A percentile compares a stretch with the other conserved stretches of the same genome.
These are phyloP conservation scores for Peucedramus taeniatus DNA, from an alignment of 2,113 vertebrate genomes.

Conservation along the genomic window DNA sequence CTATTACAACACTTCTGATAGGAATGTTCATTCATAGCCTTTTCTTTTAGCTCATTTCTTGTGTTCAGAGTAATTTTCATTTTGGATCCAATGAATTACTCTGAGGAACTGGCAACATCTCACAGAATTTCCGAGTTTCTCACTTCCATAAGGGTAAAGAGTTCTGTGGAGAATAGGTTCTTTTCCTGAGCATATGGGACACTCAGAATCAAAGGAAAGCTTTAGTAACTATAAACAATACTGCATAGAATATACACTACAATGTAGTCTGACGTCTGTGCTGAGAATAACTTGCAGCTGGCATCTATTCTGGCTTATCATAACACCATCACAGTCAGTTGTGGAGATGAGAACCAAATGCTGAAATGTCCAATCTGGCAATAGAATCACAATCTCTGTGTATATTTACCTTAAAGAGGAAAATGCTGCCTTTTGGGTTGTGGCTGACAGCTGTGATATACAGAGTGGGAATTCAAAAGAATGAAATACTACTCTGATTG, in stretches of 20 bases:
- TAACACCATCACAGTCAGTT: slow-evolving; percentile 42
- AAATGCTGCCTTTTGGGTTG: slow-evolving; percentile 28
- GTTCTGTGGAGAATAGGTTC: not conserved
- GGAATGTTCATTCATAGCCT: not conserved
- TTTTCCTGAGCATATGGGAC: slow-evolving; percentile 34
- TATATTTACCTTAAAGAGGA: slow-evolving; percentile 41
- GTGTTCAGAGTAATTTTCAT: not conserved
- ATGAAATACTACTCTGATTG: not conserved
- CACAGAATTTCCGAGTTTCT: not conserved
- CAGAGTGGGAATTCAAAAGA: not conserved
- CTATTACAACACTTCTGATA: not conserved
- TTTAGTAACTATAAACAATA: slow-evolving; percentile 45
- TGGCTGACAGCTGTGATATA: not conserved
- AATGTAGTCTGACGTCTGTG: slow-evolving; percentile 43
- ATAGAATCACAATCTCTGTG: not conserved
- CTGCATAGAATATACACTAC: not conserved
- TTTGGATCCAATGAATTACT: not conserved
- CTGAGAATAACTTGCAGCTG: slow-evolving; percentile 68
- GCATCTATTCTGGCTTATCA: slow-evolving; percentile 56
- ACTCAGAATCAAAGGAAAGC: slow-evolving; percentile 42
- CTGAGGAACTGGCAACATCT: not conserved
- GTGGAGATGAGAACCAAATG: slow-evolving; percentile 46
- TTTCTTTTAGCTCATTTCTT: not conserved
- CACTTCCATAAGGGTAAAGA: not conserved
- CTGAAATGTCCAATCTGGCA: slow-evolving; percentile 36